Conservation (phyloP, 2,888 invertebrate genomes). For the Amphipoea lucens region DNA sequence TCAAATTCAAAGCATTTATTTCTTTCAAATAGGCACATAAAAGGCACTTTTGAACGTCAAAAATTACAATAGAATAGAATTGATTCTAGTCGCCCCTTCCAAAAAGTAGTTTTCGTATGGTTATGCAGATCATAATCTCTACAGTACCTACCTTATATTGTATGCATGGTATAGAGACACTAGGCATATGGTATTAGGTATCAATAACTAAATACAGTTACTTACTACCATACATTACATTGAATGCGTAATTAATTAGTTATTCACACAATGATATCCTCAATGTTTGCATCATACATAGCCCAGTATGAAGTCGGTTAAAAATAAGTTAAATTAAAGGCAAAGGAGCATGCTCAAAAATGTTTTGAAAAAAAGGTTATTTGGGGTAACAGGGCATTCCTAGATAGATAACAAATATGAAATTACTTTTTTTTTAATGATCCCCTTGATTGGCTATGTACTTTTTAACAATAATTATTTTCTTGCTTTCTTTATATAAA, state of each 20-base stretch:
- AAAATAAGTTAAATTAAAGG: background rate
- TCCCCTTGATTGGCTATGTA: background rate
- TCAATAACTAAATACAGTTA: background rate
- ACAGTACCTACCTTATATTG: too few species aligned
- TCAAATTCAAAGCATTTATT: too few species aligned
- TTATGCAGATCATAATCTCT: too few species aligned
- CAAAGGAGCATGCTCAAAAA: background rate
- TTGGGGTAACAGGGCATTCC: too few species aligned
- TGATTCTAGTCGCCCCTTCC: too few species aligned
- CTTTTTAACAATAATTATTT: background rate
- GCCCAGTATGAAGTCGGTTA: background rate
- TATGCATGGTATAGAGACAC: too few species aligned
- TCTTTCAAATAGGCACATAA: too few species aligned
- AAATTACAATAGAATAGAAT: too few species aligned
- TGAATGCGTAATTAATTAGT: background rate
- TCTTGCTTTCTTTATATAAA: background rate
- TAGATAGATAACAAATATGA: background rate
- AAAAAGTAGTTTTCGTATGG: too few species aligned
- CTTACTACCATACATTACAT: background rate
- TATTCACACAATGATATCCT: background rate
- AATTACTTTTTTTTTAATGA: background rate
- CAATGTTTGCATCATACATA: background rate
- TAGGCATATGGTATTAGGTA: too few species aligned
- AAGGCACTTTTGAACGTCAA: too few species aligned
- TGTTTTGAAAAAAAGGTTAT: background rate